These are phyloP conservation scores for Pandemis heparana DNA, from an alignment of 2,888 invertebrate genomes.

Conservation along the genomic window DNA sequence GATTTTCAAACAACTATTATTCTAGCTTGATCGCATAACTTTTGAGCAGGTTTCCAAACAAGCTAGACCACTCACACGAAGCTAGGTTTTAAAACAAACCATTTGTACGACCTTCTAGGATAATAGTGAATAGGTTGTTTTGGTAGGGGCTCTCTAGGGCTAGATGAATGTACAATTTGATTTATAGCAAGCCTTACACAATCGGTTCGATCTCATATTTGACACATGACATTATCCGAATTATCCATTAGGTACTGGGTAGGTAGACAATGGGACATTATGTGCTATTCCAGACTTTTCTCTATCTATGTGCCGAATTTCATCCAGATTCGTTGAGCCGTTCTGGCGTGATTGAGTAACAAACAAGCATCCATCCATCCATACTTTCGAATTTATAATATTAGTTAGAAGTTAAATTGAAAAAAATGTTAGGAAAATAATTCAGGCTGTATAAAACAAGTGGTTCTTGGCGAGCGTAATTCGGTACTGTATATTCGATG, in stretches of 20 bases:
- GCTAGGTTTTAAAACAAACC: conserved; percentile 55
- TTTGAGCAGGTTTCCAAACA: conserved; percentile 49
- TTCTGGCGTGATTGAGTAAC: too few relatives aligned
- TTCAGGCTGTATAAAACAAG: too few relatives aligned
- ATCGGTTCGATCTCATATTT: not conserved
- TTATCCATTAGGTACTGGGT: too few relatives aligned
- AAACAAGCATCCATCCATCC: too few relatives aligned
- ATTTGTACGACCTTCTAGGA: conserved; percentile 50
- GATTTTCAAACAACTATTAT: conserved; percentile 54
- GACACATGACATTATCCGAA: not conserved
- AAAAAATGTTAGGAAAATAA: not conserved
- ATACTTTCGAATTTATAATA: too few relatives aligned
- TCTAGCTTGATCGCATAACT: conserved; percentile 46
- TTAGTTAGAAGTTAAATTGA: not conserved
- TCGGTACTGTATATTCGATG: conserved; percentile 29
- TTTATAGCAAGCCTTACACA: not conserved
- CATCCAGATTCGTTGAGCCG: too few relatives aligned
- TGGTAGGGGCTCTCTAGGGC: conserved; percentile 38
- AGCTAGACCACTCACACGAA: conserved; percentile 47
- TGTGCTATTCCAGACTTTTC: too few relatives aligned
- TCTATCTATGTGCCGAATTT: too few relatives aligned
- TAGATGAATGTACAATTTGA: conserved; percentile 25
- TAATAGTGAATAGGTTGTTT: conserved; percentile 51
- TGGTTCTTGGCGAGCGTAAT: conserved; percentile 9
- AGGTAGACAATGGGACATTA: too few relatives aligned